Evolutionary conservation across 1,140 invertebrate species (phyloP).

Genomic region (Musca vetustissima): DNA sequence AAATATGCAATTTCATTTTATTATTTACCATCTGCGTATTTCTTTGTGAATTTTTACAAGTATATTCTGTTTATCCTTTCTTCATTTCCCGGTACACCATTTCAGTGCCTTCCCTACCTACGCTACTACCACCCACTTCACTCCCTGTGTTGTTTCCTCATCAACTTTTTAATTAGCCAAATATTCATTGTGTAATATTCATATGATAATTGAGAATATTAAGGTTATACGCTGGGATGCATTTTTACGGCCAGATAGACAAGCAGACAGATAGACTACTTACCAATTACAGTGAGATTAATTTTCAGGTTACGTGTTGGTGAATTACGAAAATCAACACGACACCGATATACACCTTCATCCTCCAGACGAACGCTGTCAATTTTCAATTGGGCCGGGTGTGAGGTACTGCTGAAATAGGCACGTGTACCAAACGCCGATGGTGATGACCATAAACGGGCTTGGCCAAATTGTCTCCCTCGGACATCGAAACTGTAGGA

Average conservation of each 20-base stretch:
- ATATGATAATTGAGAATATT: neutral
- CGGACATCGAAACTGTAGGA: constrained; percentile 78
- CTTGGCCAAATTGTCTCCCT: constrained; percentile 69
- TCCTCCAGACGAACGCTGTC: constrained; percentile 75
- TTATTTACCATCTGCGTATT: no score
- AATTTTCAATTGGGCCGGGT: constrained; percentile 71
- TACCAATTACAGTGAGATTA: constrained; percentile 84
- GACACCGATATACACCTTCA: constrained; percentile 78
- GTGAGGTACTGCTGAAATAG: constrained; percentile 69
- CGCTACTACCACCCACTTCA: no score
- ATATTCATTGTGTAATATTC: neutral
- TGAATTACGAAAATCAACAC: constrained; percentile 83
- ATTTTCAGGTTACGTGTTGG: constrained; percentile 82
- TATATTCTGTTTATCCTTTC: no score
- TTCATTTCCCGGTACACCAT: no score
- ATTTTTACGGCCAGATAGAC: no score
- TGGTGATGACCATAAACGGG: constrained; percentile 77
- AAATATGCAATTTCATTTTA: no score
- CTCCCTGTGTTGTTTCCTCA: no score
- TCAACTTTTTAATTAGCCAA: neutral
- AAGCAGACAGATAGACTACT: constrained; percentile 57
- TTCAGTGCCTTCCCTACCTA: no score
- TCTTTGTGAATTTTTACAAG: no score
- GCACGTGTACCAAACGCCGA: constrained; percentile 76
- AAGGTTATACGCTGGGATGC: neutral